Evolutionary conservation across 1,140 invertebrate species (phyloP).

Genomic region (Chironomus striatipennis): DNA sequence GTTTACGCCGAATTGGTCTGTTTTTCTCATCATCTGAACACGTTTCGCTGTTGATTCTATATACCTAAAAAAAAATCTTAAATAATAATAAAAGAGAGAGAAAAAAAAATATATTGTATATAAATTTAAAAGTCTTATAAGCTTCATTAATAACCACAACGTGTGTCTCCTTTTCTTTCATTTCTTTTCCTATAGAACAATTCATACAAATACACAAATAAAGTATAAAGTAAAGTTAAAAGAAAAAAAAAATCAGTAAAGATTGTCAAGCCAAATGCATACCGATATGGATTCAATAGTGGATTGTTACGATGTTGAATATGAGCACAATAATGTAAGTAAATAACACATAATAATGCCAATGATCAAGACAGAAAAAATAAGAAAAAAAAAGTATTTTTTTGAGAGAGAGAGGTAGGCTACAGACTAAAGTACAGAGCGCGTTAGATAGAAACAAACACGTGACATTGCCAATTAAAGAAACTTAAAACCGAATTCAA

Average conservation of each 20-base stretch:
- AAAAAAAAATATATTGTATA: not conserved
- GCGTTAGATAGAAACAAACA: not conserved
- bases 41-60: not conserved
- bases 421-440: not conserved
- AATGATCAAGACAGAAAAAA: no score
- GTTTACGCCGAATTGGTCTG: not conserved
- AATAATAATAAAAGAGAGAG: not conserved
- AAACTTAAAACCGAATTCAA: slow-evolving; percentile 6
- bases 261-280: not conserved
- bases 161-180: not conserved
- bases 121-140: not conserved
- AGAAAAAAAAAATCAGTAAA: not conserved
- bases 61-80: not conserved
- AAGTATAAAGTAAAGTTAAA: not conserved
- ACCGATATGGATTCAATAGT: slow-evolving; percentile 4
- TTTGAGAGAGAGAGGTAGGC: not conserved
- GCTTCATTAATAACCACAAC: slow-evolving; percentile 3
- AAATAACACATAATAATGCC: not conserved
- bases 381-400: no score
- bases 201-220: not conserved
- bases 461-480: slow-evolving; percentile 1
- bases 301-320: not conserved
- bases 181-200: not conserved
- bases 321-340: slow-evolving; percentile 13
- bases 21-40: not conserved